These are phyloP conservation scores for Ectropis grisescens DNA, from an alignment of 1,140 invertebrate species.

Conservation along the genomic window DNA sequence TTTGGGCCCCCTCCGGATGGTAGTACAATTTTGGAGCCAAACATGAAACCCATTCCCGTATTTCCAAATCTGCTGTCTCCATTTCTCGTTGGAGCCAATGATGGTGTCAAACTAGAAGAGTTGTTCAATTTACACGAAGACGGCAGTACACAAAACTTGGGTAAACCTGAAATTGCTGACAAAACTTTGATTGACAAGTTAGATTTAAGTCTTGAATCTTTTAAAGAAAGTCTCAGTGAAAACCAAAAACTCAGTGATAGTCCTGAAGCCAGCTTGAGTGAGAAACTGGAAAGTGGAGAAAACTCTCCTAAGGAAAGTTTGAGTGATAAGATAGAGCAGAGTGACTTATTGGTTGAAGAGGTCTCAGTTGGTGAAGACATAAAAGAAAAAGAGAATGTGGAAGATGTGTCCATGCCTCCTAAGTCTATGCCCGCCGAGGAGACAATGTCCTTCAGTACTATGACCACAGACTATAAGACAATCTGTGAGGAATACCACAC, in stretches of 20 bases:
- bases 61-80: slow-evolving; percentile 47
- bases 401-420: slow-evolving; percentile 21
- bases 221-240: no score
- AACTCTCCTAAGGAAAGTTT: slow-evolving; percentile 9
- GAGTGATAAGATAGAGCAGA: slow-evolving; percentile 46
- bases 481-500: slow-evolving; percentile 60
- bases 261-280: no score
- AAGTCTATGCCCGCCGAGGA: slow-evolving; percentile 53
- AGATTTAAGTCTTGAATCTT: no score
- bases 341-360: slow-evolving; percentile 57
- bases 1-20: slow-evolving; percentile 54
- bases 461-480: slow-evolving; percentile 66
- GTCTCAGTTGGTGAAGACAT: slow-evolving; percentile 45
- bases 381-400: slow-evolving; percentile 33
- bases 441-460: slow-evolving; percentile 50
- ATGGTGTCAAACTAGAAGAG: slow-evolving; percentile 39
- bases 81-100: slow-evolving; percentile 36
- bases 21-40: slow-evolving; percentile 26
- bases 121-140: no score
- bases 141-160: no score
- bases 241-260: no score
- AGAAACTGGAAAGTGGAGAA: no score
- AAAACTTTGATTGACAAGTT: no score
- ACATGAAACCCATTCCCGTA: slow-evolving; percentile 32
- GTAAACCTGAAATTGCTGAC: no score